phyloP scores from a whole-genome alignment of 2,888 invertebrate genomes.

The Drosophila nr. fundita region DNA sequence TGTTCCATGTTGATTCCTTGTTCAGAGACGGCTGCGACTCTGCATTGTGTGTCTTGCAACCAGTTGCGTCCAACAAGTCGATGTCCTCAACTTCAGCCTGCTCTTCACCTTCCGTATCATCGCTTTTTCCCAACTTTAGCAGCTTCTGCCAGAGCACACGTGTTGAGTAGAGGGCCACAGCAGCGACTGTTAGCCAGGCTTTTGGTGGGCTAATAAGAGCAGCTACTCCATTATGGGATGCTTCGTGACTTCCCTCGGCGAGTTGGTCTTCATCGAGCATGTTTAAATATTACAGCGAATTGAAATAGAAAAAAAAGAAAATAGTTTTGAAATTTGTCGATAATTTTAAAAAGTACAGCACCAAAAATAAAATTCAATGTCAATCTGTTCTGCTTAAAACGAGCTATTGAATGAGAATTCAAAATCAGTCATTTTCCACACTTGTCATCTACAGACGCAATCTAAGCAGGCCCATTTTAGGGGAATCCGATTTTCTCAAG shows the following conservation, averaged over 20 bases:
- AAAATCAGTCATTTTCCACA: neutral
- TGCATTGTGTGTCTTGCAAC: neutral
- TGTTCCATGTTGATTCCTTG: neutral
- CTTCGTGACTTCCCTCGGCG: neutral
- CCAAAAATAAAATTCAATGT: neutral
- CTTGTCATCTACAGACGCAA: neutral
- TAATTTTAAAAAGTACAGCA: neutral
- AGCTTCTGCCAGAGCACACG: neutral
- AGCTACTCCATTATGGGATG: neutral
- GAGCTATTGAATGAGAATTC: neutral
- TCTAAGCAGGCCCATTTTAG: neutral
- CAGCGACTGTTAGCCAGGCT: neutral
- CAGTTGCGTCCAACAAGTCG: neutral
- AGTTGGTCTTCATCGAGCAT: conserved; percentile 9
- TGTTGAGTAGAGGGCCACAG: neutral
- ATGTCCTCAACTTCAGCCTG: no score
- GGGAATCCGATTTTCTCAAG: neutral
- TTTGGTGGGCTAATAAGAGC: neutral
- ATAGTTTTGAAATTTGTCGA: neutral
- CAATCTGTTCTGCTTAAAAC: neutral
- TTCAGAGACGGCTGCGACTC: neutral
- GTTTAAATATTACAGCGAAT: neutral
- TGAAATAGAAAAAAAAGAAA: neutral
- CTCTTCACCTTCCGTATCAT: neutral
- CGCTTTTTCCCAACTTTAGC: neutral